Conservation (phyloP, 2,888 invertebrate genomes). For the Gibbula magus region DNA sequence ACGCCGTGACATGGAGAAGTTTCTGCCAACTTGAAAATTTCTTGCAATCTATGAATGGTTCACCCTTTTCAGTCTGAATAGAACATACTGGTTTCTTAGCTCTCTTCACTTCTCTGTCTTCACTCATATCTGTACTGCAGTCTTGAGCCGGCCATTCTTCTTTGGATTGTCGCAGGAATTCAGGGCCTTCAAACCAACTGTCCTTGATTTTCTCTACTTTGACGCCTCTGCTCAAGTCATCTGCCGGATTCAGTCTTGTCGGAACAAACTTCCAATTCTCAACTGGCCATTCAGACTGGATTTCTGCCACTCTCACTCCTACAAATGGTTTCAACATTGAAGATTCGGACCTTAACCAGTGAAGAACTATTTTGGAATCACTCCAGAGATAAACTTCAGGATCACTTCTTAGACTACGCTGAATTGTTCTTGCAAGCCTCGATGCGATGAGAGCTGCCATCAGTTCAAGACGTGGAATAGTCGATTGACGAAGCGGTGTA, state of each 20-base stretch:
- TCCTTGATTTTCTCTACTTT: constrained; percentile 10
- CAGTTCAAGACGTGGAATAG: constrained; percentile 15
- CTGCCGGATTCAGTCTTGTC: constrained; percentile 26
- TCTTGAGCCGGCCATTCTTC: constrained; percentile 1
- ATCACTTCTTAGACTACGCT: neutral
- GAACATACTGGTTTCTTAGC: too few relatives aligned
- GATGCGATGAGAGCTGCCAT: constrained; percentile 20
- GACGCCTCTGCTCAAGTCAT: constrained; percentile 30
- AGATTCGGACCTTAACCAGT: constrained; percentile 30
- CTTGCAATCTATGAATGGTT: constrained; percentile 10
- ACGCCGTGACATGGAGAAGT: constrained; percentile 25
- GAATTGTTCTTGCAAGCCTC: constrained; percentile 10
- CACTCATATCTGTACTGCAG: too few relatives aligned
- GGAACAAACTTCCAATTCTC: constrained; percentile 17
- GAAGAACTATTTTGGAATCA: neutral
- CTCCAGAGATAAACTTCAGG: neutral
- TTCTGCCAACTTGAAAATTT: constrained; percentile 9
- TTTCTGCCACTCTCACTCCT: constrained; percentile 26
- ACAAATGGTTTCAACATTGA: constrained; percentile 14
- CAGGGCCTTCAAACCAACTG: constrained; percentile 26
- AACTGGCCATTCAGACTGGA: neutral
- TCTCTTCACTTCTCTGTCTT: neutral
- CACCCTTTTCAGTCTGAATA: too few relatives aligned
- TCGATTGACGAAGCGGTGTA: constrained; percentile 11
- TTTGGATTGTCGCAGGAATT: constrained; percentile 8